Conservation (phyloP, 2,113 vertebrate genomes). For the Lycaon pictus region DNA sequence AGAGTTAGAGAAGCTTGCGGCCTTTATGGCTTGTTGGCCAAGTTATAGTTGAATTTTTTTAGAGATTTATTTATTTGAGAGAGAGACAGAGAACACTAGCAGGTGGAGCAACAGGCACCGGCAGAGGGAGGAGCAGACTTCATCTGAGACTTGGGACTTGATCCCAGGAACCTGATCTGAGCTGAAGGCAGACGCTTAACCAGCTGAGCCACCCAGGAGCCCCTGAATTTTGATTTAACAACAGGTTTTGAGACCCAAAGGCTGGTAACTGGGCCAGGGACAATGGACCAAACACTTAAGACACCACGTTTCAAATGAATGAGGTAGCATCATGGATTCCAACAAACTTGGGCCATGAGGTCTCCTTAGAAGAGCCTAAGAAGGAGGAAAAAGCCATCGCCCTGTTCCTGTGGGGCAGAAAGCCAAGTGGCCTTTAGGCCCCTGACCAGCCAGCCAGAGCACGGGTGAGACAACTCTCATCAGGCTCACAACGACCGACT, state of each 20-base stretch:
- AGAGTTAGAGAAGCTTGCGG: not conserved
- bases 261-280: too few relatives aligned
- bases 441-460: not conserved
- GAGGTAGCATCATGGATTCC: not conserved
- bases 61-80: too few relatives aligned
- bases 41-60: too few relatives aligned
- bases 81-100: too few relatives aligned
- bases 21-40: not conserved
- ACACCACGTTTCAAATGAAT: not conserved
- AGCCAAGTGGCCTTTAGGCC: fast-evolving
- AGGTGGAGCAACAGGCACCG: too few relatives aligned
- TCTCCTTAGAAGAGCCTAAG: not conserved
- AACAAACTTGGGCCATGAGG: too few relatives aligned
- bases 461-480: fast-evolving
- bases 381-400: not conserved
- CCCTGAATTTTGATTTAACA: not conserved
- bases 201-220: too few relatives aligned
- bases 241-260: not conserved
- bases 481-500: fast-evolving
- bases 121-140: too few relatives aligned
- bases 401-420: fast-evolving
- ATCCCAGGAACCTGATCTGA: too few relatives aligned
- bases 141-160: too few relatives aligned
- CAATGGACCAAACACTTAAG: not conserved
- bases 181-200: too few relatives aligned